Evolutionary conservation across 2,797 vertebrate species (phyloP), one percentile per base, ranked within the genome.

Genomic region (Clarias laeviceps): DNA sequence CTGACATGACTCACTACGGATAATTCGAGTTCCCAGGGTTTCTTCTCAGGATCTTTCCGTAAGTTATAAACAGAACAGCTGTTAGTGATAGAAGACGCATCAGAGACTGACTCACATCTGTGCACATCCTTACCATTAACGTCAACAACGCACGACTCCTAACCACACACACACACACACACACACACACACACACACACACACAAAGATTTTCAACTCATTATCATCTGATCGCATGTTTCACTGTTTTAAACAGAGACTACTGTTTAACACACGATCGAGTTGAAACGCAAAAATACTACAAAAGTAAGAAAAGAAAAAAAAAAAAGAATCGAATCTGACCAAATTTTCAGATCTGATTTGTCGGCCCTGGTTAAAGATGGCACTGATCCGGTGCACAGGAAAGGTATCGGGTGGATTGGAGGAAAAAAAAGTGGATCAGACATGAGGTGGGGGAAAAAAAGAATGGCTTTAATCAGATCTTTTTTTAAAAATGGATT

Each of bases 31-130:
- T 79, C 32, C 24, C 77, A 79, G 34, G 57, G 56, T 37, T 61
- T 37, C 56, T 61, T 22, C 37, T 61, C 9, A 22, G 59, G 77
- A 79, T 62, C 59, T 79, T 79, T 40, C 34, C 12, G 6, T 79
- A 45, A 79, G 14, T 79, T 79, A 17, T n/a, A 64, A n/a, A 45
- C 12, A 37, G 24, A 37, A 79, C 77, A 79, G 77, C 59, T 79
- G 77, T 79, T 79, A 62, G 12, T 64, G 77, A 79, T 62, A 40
- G 59, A 79, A 40, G 59, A 29, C 8, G 32, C 77, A n/a, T 45
- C 34, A 37, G 9, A 40, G 29, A 37, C 56, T 79, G 76, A 78
- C 29, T 78, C 76, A 18, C 77, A 79, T 79, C 77, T 45, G 59
- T 45, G 59, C 59, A 79, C 57, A 64, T 79, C 74, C 56, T 34